A percentile compares a stretch with the other conserved stretches of the same genome.
Evolutionary conservation across 2,888 invertebrate genomes (phyloP).

Genomic region (Junonia oenone): DNA sequence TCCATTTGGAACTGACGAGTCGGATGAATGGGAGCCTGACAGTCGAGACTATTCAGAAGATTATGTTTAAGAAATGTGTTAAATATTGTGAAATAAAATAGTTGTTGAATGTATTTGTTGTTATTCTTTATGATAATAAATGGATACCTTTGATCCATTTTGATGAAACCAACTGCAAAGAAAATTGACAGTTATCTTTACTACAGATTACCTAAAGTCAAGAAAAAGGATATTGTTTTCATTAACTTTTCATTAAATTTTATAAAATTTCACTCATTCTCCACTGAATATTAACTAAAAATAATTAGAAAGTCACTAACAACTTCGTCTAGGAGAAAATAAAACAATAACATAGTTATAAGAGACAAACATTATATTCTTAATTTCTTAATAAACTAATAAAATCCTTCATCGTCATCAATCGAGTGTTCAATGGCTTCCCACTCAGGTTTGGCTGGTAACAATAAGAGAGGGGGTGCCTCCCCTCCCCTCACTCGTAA

Average conservation of each 20-base stretch:
- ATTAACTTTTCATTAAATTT: no score
- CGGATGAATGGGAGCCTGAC: constrained; percentile 71
- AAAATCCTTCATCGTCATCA: constrained; percentile 59
- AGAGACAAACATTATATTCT: not conserved
- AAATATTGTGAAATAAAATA: not conserved
- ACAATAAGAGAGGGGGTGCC: constrained; percentile 80
- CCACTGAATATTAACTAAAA: no score
- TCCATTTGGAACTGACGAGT: constrained; percentile 67
- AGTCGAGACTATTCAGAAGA: constrained; percentile 41
- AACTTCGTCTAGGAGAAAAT: not conserved
- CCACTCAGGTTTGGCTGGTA: constrained; percentile 39
- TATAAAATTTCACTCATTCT: no score
- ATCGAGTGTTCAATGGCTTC: constrained; percentile 39
- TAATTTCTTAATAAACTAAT: constrained; percentile 23
- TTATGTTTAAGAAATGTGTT: constrained; percentile 8
- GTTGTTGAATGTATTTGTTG: not conserved
- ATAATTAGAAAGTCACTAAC: no score
- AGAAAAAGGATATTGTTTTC: no score
- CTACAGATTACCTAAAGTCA: no score
- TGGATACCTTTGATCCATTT: no score
- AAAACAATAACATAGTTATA: not conserved
- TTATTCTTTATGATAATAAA: not conserved
- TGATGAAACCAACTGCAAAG: no score
- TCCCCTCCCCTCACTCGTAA: constrained; percentile 89
- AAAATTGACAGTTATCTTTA: no score